Conservation (phyloP, 1,140 invertebrate genomes). For the Thaumatotibia leucotreta region DNA sequence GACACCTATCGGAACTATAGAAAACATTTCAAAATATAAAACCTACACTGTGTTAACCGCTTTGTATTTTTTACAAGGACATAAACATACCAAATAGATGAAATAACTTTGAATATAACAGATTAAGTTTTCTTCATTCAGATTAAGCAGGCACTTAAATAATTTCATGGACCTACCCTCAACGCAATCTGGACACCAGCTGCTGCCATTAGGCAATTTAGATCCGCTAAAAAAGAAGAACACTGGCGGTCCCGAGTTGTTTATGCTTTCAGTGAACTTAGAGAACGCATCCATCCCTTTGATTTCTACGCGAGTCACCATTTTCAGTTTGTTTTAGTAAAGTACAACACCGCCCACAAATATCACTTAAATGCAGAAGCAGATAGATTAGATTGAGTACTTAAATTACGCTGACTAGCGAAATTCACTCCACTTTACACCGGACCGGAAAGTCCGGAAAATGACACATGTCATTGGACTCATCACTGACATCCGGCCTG, state of each 20-base stretch:
- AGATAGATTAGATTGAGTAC: not conserved
- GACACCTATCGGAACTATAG: not conserved
- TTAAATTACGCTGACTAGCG: not conserved
- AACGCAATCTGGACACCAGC: constrained; percentile 88
- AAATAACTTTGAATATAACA: not conserved
- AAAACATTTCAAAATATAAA: not conserved
- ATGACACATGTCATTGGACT: too few species aligned
- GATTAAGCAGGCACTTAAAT: not conserved
- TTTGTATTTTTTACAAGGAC: not conserved
- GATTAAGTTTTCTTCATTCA: not conserved
- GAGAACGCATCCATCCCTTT: constrained; percentile 58
- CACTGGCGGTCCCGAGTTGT: constrained; percentile 56
- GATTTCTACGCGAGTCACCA: constrained; percentile 46
- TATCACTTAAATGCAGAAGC: not conserved
- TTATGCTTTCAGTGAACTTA: constrained; percentile 48
- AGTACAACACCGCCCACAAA: not conserved
- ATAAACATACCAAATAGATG: not conserved
- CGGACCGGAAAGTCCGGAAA: too few species aligned
- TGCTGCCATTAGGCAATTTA: constrained; percentile 80
- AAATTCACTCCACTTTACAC: not conserved
- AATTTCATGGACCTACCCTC: constrained; percentile 63
- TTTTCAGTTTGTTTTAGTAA: constrained; percentile 21
- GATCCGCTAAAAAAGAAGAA: constrained; percentile 82
- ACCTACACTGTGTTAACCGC: not conserved
- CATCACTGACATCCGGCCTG: too few species aligned